Percentiles rank a stretch among this genome's conserved stretches.
These are phyloP conservation scores for mouse (Mus musculus) DNA, from an alignment of 2,113 vertebrate species.

Conservation along the genomic window DNA sequence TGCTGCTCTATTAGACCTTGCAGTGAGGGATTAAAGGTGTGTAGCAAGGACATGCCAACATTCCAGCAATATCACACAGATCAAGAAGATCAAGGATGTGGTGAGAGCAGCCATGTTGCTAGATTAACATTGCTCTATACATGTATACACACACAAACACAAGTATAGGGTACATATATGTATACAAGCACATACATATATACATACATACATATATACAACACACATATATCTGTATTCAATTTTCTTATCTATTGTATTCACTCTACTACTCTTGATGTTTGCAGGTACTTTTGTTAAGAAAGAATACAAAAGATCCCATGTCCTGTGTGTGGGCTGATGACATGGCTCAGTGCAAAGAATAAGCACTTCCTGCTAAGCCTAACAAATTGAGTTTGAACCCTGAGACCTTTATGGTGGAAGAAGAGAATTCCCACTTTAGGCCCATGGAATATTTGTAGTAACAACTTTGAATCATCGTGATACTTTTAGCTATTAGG, in stretches of 20 bases:
- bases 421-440: neutral
- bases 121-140: no score
- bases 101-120: no score
- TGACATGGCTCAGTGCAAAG: neutral
- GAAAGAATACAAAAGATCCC: neutral
- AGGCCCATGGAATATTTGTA: neutral
- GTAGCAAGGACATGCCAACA: no score
- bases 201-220: neutral
- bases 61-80: no score
- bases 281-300: neutral
- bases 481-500: neutral
- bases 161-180: no score
- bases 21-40: no score
- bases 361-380: neutral
- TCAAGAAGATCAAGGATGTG: no score
- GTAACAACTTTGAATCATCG: conserved; percentile 35
- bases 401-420: neutral
- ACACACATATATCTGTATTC: no score
- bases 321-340: no score
- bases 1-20: no score
- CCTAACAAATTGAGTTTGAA: neutral
- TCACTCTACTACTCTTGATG: neutral
- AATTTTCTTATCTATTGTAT: neutral
- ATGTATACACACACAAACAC: neutral
- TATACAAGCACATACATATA: neutral